phyloP scores from a whole-genome alignment of 92 coral and sea anemone genomes.

The Metridium senile region DNA sequence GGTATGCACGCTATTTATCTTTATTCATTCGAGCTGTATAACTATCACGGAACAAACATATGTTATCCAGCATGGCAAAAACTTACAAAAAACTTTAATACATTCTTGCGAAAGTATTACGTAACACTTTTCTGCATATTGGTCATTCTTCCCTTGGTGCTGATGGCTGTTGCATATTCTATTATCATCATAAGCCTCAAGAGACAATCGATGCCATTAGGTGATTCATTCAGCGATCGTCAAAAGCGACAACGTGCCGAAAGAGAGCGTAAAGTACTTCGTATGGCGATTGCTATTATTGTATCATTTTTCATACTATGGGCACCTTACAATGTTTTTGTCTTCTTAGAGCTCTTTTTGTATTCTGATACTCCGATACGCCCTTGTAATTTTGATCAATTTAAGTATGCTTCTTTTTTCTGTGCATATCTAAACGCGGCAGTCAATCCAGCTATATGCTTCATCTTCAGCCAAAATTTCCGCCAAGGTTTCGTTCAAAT shows the following conservation, averaged over 20 bases:
- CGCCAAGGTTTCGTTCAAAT: constrained; percentile 32
- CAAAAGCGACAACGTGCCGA: constrained; percentile 32
- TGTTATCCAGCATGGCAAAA: constrained; percentile 1
- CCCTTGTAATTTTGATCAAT: not conserved
- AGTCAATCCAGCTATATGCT: constrained; percentile 31
- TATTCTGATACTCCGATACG: not conserved
- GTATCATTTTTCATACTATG: constrained; percentile 21
- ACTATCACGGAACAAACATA: not conserved
- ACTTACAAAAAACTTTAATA: not conserved
- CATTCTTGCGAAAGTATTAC: constrained; percentile 1
- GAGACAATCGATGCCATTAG: constrained; percentile 27
- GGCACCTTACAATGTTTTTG: constrained; percentile 10
- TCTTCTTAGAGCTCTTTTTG: constrained; percentile 16
- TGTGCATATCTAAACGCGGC: constrained; percentile 19
- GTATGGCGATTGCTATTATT: constrained; percentile 38
- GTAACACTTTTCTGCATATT: constrained; percentile 1
- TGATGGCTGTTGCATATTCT: constrained; percentile 31
- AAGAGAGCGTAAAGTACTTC: constrained; percentile 28
- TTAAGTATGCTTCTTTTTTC: not conserved
- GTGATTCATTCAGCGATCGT: constrained; percentile 36
- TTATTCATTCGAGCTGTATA: not conserved
- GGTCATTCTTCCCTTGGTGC: constrained; percentile 9
- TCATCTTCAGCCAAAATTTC: constrained; percentile 37
- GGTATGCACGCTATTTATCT: constrained; percentile 21
- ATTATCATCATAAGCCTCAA: constrained; percentile 25